Percentiles rank a stretch among this genome's conserved stretches.
phyloP scores from a whole-genome alignment of 2,888 invertebrate genomes.

The Cephus pulcher region DNA sequence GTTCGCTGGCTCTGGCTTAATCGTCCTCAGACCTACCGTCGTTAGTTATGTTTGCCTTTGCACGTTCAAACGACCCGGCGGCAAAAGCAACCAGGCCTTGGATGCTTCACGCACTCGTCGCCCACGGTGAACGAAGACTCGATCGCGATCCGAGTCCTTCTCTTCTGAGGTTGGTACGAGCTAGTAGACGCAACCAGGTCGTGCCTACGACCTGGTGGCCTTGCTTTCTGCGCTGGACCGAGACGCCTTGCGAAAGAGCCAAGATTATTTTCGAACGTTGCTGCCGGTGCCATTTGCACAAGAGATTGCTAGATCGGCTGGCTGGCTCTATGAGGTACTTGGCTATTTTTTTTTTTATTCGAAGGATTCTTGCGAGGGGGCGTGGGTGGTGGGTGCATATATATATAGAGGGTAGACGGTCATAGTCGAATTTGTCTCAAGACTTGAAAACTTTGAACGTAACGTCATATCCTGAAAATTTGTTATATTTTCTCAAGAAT shows the following conservation, averaged over 20 bases:
- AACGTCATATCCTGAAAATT: no score
- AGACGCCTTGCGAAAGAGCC: slow-evolving; percentile 48
- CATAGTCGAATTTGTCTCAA: not conserved
- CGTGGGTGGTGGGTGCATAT: no score
- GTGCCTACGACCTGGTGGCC: slow-evolving; percentile 55
- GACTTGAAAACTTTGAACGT: not conserved
- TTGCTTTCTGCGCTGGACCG: slow-evolving; percentile 56
- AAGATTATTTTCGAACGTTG: slow-evolving; percentile 42
- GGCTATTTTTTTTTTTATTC: not conserved
- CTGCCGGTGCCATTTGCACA: not conserved
- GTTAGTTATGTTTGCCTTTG: not conserved
- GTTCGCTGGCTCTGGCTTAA: not conserved
- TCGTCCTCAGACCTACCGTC: not conserved
- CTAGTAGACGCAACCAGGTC: slow-evolving; percentile 39
- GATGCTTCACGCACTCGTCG: not conserved
- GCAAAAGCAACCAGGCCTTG: not conserved
- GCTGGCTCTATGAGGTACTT: not conserved
- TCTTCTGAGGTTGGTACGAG: not conserved
- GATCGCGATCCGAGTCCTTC: not conserved
- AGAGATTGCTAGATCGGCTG: not conserved
- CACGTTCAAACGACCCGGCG: not conserved
- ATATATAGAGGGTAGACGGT: not conserved
- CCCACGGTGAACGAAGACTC: not conserved
- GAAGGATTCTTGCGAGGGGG: not conserved
- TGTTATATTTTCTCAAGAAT: not conserved